Evolutionary conservation across 2,888 invertebrate species (phyloP).

Genomic region (Zygothrica quintamaculata): DNA sequence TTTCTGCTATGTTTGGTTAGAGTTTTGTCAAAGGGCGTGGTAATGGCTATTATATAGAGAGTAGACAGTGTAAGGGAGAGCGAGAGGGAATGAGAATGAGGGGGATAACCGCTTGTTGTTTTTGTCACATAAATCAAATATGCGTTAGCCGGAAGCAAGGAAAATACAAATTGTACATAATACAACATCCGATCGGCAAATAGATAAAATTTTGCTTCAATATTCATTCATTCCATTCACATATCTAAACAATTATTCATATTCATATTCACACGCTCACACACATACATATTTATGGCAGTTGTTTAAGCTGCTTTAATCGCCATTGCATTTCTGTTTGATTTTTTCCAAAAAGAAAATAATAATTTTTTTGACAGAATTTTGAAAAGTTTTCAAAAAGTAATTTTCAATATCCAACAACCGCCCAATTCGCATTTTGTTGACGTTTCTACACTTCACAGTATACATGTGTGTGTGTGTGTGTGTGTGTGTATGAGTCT

Average conservation of each 20-base stretch:
- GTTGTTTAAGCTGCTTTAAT: conserved; percentile 38
- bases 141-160: conserved; percentile 56
- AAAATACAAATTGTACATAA: conserved; percentile 69
- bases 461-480: conserved; percentile 1
- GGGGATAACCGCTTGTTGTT: too few relatives aligned
- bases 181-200: conserved; percentile 63
- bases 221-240: background rate
- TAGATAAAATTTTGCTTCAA: conserved; percentile 21
- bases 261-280: background rate
- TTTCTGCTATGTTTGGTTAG: too few relatives aligned
- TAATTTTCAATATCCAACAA: conserved; percentile 54
- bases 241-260: conserved; percentile 3
- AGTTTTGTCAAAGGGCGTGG: too few relatives aligned
- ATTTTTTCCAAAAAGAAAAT: conserved; percentile 17
- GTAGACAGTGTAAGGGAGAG: too few relatives aligned
- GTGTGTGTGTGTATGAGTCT: conserved; percentile 9
- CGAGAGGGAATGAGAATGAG: background rate
- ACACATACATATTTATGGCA: conserved; percentile 5
- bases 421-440: conserved; percentile 52
- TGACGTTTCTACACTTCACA: conserved; percentile 18
- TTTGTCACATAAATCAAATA: conserved; percentile 63
- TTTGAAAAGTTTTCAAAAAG: conserved; percentile 48
- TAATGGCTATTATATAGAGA: too few relatives aligned
- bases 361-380: conserved; percentile 11
- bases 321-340: conserved; percentile 9